Evolutionary conservation across 2,888 invertebrate species (phyloP), one percentile per base, ranked within the genome.

Genomic region (Eudasyphora cyanicolor): DNA sequence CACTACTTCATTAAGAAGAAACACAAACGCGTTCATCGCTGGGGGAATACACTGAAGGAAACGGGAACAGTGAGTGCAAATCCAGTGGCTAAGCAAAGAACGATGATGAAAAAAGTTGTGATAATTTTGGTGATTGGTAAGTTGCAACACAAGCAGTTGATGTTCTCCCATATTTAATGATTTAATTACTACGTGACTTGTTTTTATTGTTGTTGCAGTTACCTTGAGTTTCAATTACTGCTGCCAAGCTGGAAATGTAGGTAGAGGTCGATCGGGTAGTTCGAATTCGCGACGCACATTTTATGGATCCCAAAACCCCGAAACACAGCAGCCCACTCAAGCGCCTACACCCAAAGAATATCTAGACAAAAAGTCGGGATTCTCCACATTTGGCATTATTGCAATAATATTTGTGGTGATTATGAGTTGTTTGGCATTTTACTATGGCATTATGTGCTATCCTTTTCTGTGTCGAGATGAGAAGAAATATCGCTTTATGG

Each of bases 401-500:
- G 93, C 89, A 10, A 89, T 91, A 5, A 90, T 91, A 73, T 91
- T 92, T 45, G 87, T 87, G 3, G 88, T 90, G 7, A 91, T 92
- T 73, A 85, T 91, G 17, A 64, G 88, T 19, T 89, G 89, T 19
- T 86, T 92, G 38, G 93, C 93, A 0, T 92, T 94, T 51, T 95
- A 95, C 87, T 95, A 95, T 87, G 93, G 94, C 83, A 93, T 94
- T 35, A 93, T 95, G 86, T 95, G 95, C 87, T 95, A 95, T 89
- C 95, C 95, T 32, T 93, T 94, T 67, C 88, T 95, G 64, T 95
- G 95, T 76, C 88, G 89, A 64, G 88, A 90, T 29, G 92, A 92
- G 71, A 90, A 90, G 57, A 92, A 91, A 76, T 92, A 92, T 83
- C 89, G 89, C 42, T 91, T 92, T 70, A 91, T 92, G 92, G 91